phyloP scores from a whole-genome alignment of 2,797 vertebrate species.

The Alectoris magna region DNA sequence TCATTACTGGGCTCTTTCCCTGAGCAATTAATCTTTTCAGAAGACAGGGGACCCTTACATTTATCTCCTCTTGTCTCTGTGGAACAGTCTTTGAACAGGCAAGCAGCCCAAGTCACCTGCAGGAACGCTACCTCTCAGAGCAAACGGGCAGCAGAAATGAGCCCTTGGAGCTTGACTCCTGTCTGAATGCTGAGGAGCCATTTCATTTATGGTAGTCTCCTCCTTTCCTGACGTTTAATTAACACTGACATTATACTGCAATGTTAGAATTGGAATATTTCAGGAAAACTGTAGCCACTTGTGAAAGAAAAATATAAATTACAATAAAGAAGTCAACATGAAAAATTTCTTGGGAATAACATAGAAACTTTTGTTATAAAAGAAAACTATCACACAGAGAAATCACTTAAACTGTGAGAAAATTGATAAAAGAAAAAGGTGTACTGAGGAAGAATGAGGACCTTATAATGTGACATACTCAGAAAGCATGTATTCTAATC shows the following conservation, averaged over 20 bases:
- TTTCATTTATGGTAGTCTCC: not conserved
- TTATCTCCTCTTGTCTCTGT: not conserved
- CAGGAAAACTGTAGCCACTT: conserved; percentile 14
- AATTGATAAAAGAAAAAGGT: not conserved
- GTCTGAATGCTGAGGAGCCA: not conserved
- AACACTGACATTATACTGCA: conserved; percentile 2
- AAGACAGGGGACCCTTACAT: not conserved
- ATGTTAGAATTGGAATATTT: conserved; percentile 50
- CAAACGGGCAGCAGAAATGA: not conserved
- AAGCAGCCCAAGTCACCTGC: not conserved
- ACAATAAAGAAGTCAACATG: conserved; percentile 37
- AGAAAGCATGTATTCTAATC: not conserved
- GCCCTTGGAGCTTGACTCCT: not conserved
- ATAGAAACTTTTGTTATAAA: conserved; percentile 4
- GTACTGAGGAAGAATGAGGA: not conserved
- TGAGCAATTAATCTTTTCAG: conserved; percentile 33
- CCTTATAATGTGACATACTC: not conserved
- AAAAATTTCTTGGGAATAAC: conserved; percentile 7
- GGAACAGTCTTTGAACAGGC: not conserved
- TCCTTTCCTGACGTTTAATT: not conserved
- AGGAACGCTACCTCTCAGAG: not conserved
- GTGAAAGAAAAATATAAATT: conserved; percentile 24
- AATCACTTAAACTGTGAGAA: not conserved
- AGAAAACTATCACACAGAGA: conserved; percentile 1
- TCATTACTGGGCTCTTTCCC: conserved; percentile 12